These are phyloP conservation scores for Eubasilissa regina DNA, from an alignment of 1,140 invertebrate genomes.

Conservation along the genomic window DNA sequence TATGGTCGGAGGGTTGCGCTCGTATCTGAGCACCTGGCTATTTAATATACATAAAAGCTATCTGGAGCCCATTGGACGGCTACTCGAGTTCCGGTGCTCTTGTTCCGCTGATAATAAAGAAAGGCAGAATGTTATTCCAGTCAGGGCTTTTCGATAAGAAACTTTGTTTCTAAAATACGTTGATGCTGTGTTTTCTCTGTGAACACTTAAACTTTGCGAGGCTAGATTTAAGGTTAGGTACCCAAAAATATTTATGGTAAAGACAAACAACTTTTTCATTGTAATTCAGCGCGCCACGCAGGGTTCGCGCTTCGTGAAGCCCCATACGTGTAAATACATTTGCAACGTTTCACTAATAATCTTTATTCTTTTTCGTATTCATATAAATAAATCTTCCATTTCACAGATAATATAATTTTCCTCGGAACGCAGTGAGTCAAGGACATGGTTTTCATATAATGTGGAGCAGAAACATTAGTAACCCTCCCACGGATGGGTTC, in stretches of 20 bases:
- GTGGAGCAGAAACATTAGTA: no score
- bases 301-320: background rate
- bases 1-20: no score
- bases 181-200: constrained; percentile 36
- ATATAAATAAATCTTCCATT: no score
- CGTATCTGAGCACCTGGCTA: no score
- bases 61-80: background rate
- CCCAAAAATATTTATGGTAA: constrained; percentile 48
- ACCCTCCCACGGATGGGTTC: no score
- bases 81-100: constrained; percentile 3
- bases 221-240: constrained; percentile 10
- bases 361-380: background rate
- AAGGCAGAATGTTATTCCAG: constrained; percentile 51
- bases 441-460: no score
- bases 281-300: constrained; percentile 32
- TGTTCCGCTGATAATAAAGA: constrained; percentile 52
- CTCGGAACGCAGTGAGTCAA: no score
- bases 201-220: constrained; percentile 46
- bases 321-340: background rate
- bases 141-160: constrained; percentile 49
- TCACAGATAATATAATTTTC: no score
- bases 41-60: no score
- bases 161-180: constrained; percentile 42
- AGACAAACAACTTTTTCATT: constrained; percentile 44
- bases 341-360: background rate